A percentile compares a stretch with the other conserved stretches of the same genome.
phyloP scores from a whole-genome alignment of 2,113 vertebrate genomes.

The Heterotilapia buettikoferi region DNA sequence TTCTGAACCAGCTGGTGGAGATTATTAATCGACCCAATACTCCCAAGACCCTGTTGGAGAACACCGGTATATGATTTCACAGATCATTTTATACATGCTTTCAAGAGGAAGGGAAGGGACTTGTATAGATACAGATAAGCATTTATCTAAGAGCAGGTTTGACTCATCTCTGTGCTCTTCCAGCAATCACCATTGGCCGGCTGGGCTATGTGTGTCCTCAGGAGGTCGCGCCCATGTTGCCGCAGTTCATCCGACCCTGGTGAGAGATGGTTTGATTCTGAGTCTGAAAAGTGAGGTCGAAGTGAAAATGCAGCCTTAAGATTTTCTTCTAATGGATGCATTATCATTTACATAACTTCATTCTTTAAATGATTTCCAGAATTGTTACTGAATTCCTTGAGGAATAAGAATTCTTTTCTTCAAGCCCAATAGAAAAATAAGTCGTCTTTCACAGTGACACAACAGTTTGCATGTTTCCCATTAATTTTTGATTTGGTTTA shows the following conservation, averaged over 20 bases:
- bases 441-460: background rate
- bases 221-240: constrained; percentile 90
- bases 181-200: constrained; percentile 91
- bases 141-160: background rate
- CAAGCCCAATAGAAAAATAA: background rate
- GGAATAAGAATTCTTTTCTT: background rate
- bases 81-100: background rate
- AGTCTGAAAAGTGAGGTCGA: background rate
- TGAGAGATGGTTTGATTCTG: constrained; percentile 55
- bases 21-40: constrained; percentile 96
- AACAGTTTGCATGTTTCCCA: background rate
- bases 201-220: constrained; percentile 93
- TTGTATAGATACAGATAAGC: background rate
- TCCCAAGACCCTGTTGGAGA: constrained; percentile 91
- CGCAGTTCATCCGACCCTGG: constrained; percentile 94
- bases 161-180: background rate
- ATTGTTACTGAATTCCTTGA: background rate
- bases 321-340: background rate
- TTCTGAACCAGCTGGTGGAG: constrained; percentile 88
- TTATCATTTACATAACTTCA: background rate
- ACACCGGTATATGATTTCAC: constrained; percentile 77
- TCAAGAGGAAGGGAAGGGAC: background rate
- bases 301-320: background rate
- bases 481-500: background rate
- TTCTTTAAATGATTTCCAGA: background rate